phyloP scores from a whole-genome alignment of 2,113 vertebrate species.

The Notechis scutatus region DNA sequence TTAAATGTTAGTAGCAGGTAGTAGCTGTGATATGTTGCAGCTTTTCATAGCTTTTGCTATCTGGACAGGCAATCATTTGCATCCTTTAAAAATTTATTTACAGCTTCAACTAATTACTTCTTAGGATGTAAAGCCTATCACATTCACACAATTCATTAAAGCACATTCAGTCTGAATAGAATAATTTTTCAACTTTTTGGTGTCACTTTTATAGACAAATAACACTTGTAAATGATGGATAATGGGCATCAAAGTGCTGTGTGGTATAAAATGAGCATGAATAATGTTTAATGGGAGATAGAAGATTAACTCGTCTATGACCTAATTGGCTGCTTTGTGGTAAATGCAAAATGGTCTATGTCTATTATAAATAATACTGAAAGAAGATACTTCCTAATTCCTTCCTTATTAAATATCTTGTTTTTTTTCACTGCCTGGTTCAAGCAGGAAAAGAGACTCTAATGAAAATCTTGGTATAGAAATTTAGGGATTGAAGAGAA shows the following conservation, averaged over 20 bases:
- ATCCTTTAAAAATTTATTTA: conserved; percentile 77
- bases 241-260: conserved; percentile 71
- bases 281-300: conserved; percentile 73
- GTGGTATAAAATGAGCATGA: conserved; percentile 71
- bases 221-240: conserved; percentile 81
- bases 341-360: conserved; percentile 64
- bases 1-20: conserved; percentile 32
- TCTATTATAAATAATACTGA: conserved; percentile 60
- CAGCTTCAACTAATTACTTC: conserved; percentile 77
- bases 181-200: conserved; percentile 81
- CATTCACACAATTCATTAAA: conserved; percentile 73
- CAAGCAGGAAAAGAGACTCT: conserved; percentile 19
- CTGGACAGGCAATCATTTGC: conserved; percentile 74
- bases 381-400: conserved; percentile 51
- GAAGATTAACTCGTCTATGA: conserved; percentile 75
- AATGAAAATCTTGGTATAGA: conserved; percentile 49
- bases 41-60: conserved; percentile 73
- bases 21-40: conserved; percentile 67
- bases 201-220: conserved; percentile 83
- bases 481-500: conserved; percentile 38
- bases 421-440: conserved; percentile 51
- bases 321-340: conserved; percentile 74
- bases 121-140: conserved; percentile 72
- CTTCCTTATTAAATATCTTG: conserved; percentile 51
- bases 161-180: conserved; percentile 67